Base-by-base conservation (phyloP, 2,113 vertebrate genomes). In the Oreochromis niloticus region DNA sequence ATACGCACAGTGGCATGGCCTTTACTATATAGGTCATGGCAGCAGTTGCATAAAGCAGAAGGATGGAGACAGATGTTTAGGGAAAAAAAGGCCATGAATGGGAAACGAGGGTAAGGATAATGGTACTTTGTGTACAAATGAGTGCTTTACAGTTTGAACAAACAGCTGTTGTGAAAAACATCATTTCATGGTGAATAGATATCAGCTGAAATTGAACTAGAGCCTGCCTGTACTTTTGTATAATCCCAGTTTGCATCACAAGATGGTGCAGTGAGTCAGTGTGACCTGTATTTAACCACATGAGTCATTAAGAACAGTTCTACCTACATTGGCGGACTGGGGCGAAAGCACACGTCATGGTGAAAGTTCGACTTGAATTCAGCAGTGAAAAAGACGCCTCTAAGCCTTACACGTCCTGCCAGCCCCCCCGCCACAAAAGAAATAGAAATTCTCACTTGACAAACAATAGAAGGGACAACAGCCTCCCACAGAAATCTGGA, bases 11-110 rank as follows among this genome's bases (percentile, higher is more conserved):
- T 10, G 61, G 80, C 57, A 52, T 92, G 91, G 85, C 92, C 92
- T 95, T 96, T 95, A 88, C 75, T 48, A 80, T 89, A 90, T 92
- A 91, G 94, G 93, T 90, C 90, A 93, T 7, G 54, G 73, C 79
- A 89, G 90, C 57, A 30, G 81, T 92, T 92, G 81, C 82, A 27
- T 91, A 89, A 93, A 83, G 80, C 54, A 17, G 61, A 68, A 24
- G 80, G 66, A 71, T 82, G 48, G 73, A 84, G 71, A 66, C 6
- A 8, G 61, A 56, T 54, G 71, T 73, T 82, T 71, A 6, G 22
- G n/a, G 1, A 0, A 1, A 1, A 2, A 85, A 30, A 41, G 36
- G 43, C 41, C 48, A 39, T 3, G 5, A 82, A 78, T 88, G 90
- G 34, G 63, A 73, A 80, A 80, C 3, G 0, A 39, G 81, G 66